Conservation (phyloP, 2,797 vertebrate genomes). For the Pantherophis alleghaniensis region DNA sequence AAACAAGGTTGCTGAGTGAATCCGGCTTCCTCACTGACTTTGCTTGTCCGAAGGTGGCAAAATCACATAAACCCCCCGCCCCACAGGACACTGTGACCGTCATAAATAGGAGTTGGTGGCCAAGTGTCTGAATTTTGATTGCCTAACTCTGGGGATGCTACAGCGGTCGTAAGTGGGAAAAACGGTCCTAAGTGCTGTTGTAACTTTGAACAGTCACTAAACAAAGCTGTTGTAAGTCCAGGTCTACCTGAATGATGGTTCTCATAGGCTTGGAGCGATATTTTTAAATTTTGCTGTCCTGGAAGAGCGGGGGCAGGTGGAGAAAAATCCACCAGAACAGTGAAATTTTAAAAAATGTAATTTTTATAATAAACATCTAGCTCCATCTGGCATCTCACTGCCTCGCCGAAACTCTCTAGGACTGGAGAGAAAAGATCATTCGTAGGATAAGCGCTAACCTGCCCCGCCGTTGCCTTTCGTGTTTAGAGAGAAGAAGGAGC, state of each 20-base stretch:
- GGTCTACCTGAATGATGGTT: background rate
- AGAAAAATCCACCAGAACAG: too few relatives aligned
- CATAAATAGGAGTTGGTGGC: background rate
- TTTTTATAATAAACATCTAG: background rate
- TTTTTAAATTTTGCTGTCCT: background rate
- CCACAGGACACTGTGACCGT: background rate
- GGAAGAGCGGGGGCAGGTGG: too few relatives aligned
- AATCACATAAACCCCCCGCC: too few relatives aligned
- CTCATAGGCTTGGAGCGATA: background rate
- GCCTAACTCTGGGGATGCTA: too few relatives aligned
- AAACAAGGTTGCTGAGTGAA: too few relatives aligned
- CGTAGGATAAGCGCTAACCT: background rate
- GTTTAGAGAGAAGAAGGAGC: slow-evolving; percentile 86
- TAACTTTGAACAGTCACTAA: background rate
- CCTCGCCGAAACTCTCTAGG: too few relatives aligned
- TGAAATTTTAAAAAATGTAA: too few relatives aligned
- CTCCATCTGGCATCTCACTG: background rate
- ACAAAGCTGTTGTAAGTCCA: background rate
- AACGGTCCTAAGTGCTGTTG: too few relatives aligned
- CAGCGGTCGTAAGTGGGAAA: too few relatives aligned
- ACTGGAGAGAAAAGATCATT: background rate
- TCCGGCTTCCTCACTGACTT: too few relatives aligned
- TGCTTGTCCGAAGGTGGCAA: too few relatives aligned
- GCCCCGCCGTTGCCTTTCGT: rapidly evolving
- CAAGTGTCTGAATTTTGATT: background rate